Percentiles rank a stretch among this genome's conserved stretches.
Conservation (phyloP, 2,113 vertebrate genomes). For the Myxocyprinus asiaticus region DNA sequence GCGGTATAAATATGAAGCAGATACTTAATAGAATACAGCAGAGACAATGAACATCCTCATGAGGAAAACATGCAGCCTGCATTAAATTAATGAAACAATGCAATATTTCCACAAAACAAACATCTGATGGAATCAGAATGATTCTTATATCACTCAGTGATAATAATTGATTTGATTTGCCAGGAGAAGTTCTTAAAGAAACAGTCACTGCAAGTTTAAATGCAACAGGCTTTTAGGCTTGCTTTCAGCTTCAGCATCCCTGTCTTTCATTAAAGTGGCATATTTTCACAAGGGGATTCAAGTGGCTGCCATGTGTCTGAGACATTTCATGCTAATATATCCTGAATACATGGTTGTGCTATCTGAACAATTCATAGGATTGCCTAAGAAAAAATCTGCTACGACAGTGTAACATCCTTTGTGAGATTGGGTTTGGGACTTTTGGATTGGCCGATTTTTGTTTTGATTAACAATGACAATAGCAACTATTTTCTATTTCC, state of each 20-base stretch:
- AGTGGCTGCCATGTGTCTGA: slow-evolving; percentile 39
- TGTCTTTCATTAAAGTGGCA: slow-evolving; percentile 32
- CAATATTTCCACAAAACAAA: no score
- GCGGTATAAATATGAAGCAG: no score
- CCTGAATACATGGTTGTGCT: slow-evolving; percentile 21
- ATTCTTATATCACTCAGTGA: slow-evolving; percentile 12
- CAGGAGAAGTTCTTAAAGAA: not conserved
- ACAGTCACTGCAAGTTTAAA: not conserved
- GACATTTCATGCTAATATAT: slow-evolving; percentile 32
- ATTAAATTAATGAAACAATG: no score
- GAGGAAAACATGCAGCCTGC: no score
- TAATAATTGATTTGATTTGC: not conserved
- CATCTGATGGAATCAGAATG: not conserved
- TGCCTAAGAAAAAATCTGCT: not conserved
- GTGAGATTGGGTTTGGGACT: no score
- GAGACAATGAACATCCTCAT: no score
- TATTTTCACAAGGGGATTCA: slow-evolving; percentile 32
- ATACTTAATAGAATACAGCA: no score
- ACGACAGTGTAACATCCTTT: no score
- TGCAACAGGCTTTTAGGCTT: not conserved
- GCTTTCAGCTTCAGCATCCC: not conserved
- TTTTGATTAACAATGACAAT: no score
- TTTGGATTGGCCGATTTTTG: no score
- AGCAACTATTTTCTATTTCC: no score
- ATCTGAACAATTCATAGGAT: not conserved